Conservation (phyloP, 2,888 invertebrate genomes). For the Spodoptera exigua region DNA sequence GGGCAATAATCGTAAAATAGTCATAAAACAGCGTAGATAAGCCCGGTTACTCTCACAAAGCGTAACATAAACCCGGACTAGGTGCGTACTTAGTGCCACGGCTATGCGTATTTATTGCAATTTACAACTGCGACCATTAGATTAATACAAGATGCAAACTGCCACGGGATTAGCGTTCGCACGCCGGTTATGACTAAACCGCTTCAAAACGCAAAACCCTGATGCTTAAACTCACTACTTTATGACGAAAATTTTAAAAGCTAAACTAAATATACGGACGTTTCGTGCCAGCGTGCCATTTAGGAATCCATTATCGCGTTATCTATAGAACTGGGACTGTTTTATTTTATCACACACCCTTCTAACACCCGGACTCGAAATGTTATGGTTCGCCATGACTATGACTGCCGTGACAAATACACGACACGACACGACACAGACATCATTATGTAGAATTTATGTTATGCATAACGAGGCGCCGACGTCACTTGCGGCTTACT, state of each 20-base stretch:
- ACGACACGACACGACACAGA: conserved; percentile 13
- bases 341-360: conserved; percentile 57
- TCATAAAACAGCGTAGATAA: conserved; percentile 85
- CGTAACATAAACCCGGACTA: conserved; percentile 73
- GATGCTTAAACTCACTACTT: conserved; percentile 33
- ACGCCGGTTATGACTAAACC: conserved; percentile 34
- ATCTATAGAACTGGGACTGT: conserved; percentile 57
- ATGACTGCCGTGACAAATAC: conserved; percentile 27
- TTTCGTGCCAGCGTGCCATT: conserved; percentile 64
- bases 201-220: conserved; percentile 38
- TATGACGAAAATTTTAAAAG: conserved; percentile 49
- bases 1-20: conserved; percentile 87
- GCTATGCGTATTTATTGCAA: conserved; percentile 67
- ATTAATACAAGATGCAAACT: conserved; percentile 58
- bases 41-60: conserved; percentile 76
- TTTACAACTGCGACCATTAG: conserved; percentile 59
- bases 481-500: conserved; percentile 17
- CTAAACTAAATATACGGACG: conserved; percentile 42
- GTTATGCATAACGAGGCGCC: conserved; percentile 15
- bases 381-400: conserved; percentile 28
- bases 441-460: conserved; percentile 27
- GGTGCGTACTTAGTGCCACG: conserved; percentile 68
- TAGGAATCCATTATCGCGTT: conserved; percentile 62
- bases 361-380: conserved; percentile 35
- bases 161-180: conserved; percentile 38